phyloP scores from a whole-genome alignment of 2,797 vertebrate species.

The Acridotheres tristis region DNA sequence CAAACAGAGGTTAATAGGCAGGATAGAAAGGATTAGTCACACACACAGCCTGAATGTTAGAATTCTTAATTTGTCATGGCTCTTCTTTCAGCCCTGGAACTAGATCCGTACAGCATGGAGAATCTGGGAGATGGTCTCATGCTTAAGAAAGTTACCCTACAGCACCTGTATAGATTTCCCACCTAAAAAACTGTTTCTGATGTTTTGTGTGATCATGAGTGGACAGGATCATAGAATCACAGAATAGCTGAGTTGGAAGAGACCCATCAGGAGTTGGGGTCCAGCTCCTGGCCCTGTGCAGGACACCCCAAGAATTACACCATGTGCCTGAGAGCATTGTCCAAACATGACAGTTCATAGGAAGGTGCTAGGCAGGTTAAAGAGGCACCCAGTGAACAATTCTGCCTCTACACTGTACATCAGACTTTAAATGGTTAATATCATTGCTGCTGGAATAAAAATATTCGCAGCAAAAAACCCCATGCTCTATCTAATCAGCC shows the following conservation, averaged over 20 bases:
- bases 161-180: not conserved
- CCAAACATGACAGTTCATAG: not conserved
- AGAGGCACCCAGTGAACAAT: not conserved
- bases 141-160: not conserved
- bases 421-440: conserved; percentile 19
- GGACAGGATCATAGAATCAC: not conserved
- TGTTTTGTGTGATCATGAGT: not conserved
- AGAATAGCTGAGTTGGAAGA: not conserved
- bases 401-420: not conserved
- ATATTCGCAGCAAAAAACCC: not conserved
- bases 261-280: not conserved
- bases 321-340: too few species aligned
- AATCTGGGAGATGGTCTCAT: not conserved
- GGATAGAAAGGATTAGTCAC: not conserved
- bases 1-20: not conserved
- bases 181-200: not conserved
- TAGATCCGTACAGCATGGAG: not conserved
- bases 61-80: not conserved
- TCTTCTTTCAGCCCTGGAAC: not conserved
- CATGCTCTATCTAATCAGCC: conserved; percentile 8
- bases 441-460: not conserved
- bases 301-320: not conserved
- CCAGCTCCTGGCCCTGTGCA: not conserved
- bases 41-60: not conserved
- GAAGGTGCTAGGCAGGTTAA: not conserved